Evolutionary conservation across 2,113 vertebrate species (phyloP).

Genomic region (Clarias macrocephalus): DNA sequence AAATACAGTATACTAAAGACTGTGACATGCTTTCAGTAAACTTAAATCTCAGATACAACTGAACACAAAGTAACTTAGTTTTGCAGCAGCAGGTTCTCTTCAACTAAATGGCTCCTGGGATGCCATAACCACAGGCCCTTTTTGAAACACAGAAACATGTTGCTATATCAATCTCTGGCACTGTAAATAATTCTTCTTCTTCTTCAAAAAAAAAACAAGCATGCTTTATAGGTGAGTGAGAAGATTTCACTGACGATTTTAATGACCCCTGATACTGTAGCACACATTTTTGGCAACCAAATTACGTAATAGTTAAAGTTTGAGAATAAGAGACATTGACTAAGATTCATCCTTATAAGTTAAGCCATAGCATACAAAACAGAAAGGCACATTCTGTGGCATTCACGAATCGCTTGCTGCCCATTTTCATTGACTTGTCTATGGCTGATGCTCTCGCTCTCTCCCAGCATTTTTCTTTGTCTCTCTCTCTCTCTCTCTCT

Average conservation of each 20-base stretch:
- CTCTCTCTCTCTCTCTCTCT: slow-evolving; percentile 80
- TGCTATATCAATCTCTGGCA: slow-evolving; percentile 11
- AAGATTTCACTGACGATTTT: slow-evolving; percentile 12
- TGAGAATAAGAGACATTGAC: slow-evolving; percentile 62
- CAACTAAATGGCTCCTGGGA: background rate
- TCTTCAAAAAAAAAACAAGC: slow-evolving; percentile 16
- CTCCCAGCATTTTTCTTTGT: slow-evolving; percentile 71
- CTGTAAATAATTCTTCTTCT: background rate
- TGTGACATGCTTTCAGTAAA: background rate
- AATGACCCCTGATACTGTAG: slow-evolving; percentile 7
- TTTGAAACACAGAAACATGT: background rate
- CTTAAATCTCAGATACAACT: background rate
- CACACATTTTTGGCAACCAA: slow-evolving; percentile 71
- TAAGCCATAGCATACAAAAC: slow-evolving; percentile 59
- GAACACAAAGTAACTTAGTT: background rate
- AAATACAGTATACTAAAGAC: background rate
- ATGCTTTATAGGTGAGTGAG: slow-evolving; percentile 27
- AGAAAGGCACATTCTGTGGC: slow-evolving; percentile 75
- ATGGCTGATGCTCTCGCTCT: slow-evolving; percentile 69
- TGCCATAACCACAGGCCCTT: background rate
- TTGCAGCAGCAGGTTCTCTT: slow-evolving; percentile 22
- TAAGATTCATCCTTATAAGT: slow-evolving; percentile 12
- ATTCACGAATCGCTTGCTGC: slow-evolving; percentile 50
- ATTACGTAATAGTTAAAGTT: slow-evolving; percentile 54
- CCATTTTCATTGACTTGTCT: slow-evolving; percentile 43